Conservation (phyloP, 1,140 invertebrate species). For the Pemphigus obesinymphae region DNA sequence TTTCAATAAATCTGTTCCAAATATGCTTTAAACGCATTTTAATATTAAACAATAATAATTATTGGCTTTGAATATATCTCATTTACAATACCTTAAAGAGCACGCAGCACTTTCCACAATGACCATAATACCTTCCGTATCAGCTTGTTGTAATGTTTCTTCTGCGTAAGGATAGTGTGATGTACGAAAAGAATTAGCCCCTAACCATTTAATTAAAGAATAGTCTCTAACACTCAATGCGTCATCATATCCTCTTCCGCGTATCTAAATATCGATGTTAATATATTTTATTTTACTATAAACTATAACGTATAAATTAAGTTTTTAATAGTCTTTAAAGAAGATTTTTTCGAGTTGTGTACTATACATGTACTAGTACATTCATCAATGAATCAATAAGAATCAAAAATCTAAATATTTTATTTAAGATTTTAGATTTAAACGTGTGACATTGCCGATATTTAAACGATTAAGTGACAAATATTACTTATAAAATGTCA, state of each 20-base stretch:
- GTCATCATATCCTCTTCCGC: slow-evolving; percentile 86
- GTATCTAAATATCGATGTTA: slow-evolving; percentile 55
- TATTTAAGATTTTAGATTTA: too few relatives aligned
- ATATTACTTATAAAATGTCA: too few relatives aligned
- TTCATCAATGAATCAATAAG: too few relatives aligned
- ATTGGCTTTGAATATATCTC: too few relatives aligned
- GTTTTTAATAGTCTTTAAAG: too few relatives aligned
- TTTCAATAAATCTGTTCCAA: slow-evolving; percentile 60
- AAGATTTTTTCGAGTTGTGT: too few relatives aligned
- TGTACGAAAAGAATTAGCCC: slow-evolving; percentile 91
- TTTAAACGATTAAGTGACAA: too few relatives aligned
- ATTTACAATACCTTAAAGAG: slow-evolving; percentile 68
- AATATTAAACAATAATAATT: background rate
- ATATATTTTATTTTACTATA: too few relatives aligned
- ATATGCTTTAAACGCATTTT: slow-evolving; percentile 47
- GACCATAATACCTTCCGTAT: slow-evolving; percentile 88
- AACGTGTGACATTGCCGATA: too few relatives aligned
- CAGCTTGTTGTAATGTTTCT: slow-evolving; percentile 92
- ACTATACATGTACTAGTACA: too few relatives aligned
- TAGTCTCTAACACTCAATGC: slow-evolving; percentile 85
- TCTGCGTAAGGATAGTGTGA: slow-evolving; percentile 99
- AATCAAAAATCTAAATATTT: too few relatives aligned
- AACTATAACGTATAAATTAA: too few relatives aligned
- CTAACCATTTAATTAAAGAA: slow-evolving; percentile 90
- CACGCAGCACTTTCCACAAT: slow-evolving; percentile 95